Evolutionary conservation across 2,113 vertebrate species (phyloP).

Genomic region (Pluvialis apricaria): DNA sequence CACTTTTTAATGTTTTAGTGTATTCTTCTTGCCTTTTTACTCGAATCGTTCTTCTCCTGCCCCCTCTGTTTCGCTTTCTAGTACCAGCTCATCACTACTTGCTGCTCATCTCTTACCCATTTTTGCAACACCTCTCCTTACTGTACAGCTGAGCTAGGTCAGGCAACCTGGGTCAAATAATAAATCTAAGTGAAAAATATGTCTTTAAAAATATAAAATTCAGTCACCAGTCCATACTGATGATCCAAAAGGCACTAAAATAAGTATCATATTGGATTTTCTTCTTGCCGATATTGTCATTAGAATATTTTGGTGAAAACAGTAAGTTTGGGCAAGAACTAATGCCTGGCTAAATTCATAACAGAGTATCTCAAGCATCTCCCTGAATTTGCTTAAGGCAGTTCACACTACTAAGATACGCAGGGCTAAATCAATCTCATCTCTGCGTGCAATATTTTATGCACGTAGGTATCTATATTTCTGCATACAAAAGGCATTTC

Average conservation of each 20-base stretch:
- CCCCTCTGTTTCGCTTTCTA: neutral
- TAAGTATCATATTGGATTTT: neutral
- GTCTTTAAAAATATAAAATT: neutral
- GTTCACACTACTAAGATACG: neutral
- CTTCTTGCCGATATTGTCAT: neutral
- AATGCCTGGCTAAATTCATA: neutral
- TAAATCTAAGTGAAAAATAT: neutral
- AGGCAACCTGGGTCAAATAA: neutral
- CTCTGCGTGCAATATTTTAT: neutral
- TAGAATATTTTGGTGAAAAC: neutral
- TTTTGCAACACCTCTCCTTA: neutral
- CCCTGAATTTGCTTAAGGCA: neutral
- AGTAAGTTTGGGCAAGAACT: neutral
- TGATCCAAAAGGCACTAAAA: neutral
- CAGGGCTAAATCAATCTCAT: neutral
- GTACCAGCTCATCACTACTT: neutral
- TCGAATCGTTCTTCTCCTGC: neutral
- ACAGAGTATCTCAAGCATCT: neutral
- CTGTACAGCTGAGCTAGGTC: neutral
- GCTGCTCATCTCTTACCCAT: neutral
- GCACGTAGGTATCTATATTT: neutral
- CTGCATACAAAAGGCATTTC: neutral
- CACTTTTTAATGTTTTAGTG: neutral
- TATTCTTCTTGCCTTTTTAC: neutral
- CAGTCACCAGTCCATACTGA: neutral